Evolutionary conservation across 2,113 vertebrate genomes (phyloP).

Genomic region (Prunella himalayana): DNA sequence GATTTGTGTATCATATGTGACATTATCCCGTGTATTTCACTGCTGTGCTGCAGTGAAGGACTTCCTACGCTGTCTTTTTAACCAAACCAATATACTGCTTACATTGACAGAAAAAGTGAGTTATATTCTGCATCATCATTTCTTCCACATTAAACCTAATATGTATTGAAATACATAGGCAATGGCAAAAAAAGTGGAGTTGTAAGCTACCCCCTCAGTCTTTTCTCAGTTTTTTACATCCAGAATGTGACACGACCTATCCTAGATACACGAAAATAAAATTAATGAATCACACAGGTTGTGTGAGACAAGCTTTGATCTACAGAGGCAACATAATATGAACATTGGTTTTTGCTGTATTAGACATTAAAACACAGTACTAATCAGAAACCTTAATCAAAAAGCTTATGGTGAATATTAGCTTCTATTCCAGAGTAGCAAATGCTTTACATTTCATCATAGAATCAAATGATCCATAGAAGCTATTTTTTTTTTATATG

Average conservation of each 20-base stretch:
- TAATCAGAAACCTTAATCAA: slow-evolving; percentile 20
- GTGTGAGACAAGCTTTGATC: not conserved
- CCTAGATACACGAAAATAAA: not conserved
- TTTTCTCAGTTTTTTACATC: not conserved
- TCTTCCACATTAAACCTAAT: not conserved
- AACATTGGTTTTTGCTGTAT: not conserved
- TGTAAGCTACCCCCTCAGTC: not conserved
- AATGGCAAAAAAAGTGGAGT: not conserved
- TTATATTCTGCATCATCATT: not conserved
- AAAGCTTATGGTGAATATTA: not conserved
- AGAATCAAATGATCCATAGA: not conserved
- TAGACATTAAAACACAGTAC: not conserved
- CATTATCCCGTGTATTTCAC: not conserved
- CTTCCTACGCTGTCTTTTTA: not conserved
- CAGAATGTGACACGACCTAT: not conserved
- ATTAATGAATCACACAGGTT: not conserved
- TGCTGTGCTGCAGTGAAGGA: not conserved
- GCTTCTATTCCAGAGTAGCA: not conserved
- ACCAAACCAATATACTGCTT: not conserved
- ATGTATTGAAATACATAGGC: not conserved
- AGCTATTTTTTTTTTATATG: not conserved
- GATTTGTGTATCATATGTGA: not conserved
- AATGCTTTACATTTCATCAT: not conserved
- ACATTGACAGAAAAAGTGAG: not conserved
- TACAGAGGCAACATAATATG: not conserved